These are phyloP conservation scores for Sarcophaga caerulescens DNA, from an alignment of 2,888 invertebrate genomes.

Conservation along the genomic window DNA sequence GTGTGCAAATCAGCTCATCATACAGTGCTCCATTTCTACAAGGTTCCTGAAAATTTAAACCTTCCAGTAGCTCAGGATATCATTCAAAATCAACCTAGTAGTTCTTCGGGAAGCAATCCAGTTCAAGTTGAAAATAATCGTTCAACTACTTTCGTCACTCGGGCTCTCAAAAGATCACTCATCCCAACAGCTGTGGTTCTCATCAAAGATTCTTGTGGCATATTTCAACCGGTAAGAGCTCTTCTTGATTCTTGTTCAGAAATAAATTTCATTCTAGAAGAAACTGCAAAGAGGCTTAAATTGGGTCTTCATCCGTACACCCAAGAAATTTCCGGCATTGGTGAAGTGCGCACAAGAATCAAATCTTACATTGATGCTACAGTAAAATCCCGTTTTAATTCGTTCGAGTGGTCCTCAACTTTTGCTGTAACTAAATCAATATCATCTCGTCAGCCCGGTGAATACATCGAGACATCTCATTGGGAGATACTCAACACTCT, in stretches of 20 bases:
- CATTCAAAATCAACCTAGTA: background rate
- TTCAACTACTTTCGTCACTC: background rate
- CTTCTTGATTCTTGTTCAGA: constrained; percentile 37
- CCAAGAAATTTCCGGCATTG: constrained; percentile 51
- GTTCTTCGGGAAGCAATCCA: too few species aligned
- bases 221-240: too few species aligned
- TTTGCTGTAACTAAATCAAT: constrained; percentile 52
- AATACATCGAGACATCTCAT: constrained; percentile 22
- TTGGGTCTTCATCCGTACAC: constrained; percentile 28
- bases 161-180: background rate
- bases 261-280: constrained; percentile 49
- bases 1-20: constrained; percentile 21
- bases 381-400: constrained; percentile 46
- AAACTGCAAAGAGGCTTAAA: constrained; percentile 53
- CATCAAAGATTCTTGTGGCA: constrained; percentile 17
- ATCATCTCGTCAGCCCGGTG: constrained; percentile 35
- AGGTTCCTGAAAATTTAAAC: background rate
- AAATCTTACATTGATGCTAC: constrained; percentile 37
- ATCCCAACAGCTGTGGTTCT: constrained; percentile 30
- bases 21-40: background rate
- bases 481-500: constrained; percentile 30
- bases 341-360: constrained; percentile 32
- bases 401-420: constrained; percentile 48
- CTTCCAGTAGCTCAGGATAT: background rate
- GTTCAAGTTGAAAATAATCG: background rate